Base-by-base conservation (phyloP, 2,888 invertebrate species). In the Anthrax anthrax region DNA sequence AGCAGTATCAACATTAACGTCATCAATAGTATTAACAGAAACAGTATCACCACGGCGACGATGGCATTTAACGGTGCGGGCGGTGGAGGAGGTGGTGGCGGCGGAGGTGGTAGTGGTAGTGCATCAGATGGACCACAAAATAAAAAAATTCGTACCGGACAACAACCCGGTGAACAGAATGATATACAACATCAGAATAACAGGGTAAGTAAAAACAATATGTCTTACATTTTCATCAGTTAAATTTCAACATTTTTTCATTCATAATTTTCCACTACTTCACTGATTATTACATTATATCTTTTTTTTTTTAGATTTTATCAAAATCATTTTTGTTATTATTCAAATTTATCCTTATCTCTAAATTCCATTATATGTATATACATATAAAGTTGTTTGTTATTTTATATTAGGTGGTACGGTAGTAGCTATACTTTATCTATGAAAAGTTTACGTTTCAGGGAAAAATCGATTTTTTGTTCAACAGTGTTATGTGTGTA, bases 121-220 rank as follows among this genome's bases (percentile, higher is more conserved):
- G 60, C 62, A 49, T 61, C 58, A 50, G 66, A 67, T 55, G 66
- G 66, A 48, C 66, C 66, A 55, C 66, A 67, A 54, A 67, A 65
- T 49, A 67, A 67, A 57, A 67, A 65, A 55, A 67, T 67, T 54
- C 65, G 66, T 48, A 67, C 66, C 51, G 64, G 64, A 48, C 64
- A 64, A 53, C 66, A 65, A 58, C 54, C 64, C 43, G 60, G 62
- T 46, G 66, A 66, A 29, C 59, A 58, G 42, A 50, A 46, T 27
- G 46, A 45, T 23, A 34, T 34, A 34, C 44, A 41, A 34, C 46
- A 46, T 18, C 41, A 46, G 29, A 46, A 46, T 41, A 45, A 45
- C 40, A 41, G 46, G 41, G 46, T 46, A 41, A 46, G 46, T 46
- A 40, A 36, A 36, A 36, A 10, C 14, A 36, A 13, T 36, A 8